Conservation (phyloP, 2,888 invertebrate species). For the Athrips mouffetella region DNA sequence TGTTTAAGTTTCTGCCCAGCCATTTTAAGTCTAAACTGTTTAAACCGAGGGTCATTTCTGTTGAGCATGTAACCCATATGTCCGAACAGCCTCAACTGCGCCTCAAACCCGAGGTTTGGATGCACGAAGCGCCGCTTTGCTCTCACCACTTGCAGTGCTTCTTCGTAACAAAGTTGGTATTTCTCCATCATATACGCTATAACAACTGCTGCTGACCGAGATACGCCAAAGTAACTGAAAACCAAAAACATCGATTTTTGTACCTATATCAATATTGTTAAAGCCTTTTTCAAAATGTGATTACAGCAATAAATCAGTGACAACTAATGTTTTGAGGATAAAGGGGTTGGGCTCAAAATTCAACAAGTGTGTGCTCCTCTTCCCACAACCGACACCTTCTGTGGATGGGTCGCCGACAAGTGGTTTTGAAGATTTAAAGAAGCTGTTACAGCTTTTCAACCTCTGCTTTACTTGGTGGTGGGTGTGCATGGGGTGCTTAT, state of each 20-base stretch:
- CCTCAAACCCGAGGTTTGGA: slow-evolving; percentile 89
- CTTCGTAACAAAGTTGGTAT: slow-evolving; percentile 83
- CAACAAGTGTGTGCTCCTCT: no score
- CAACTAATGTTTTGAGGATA: no score
- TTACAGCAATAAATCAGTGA: no score
- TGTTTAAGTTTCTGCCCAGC: slow-evolving; percentile 89
- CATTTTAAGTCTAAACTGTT: slow-evolving; percentile 86
- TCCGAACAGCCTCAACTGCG: slow-evolving; percentile 87
- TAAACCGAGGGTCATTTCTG: slow-evolving; percentile 83
- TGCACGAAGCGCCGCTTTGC: slow-evolving; percentile 84
- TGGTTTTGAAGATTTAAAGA: no score
- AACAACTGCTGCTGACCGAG: slow-evolving; percentile 91
- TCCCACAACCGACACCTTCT: no score
- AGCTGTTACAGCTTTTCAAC: no score
- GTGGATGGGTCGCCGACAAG: no score
- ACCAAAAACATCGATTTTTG: background rate
- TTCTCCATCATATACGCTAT: slow-evolving; percentile 94
- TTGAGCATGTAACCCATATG: slow-evolving; percentile 87
- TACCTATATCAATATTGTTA: background rate
- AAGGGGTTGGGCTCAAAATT: no score
- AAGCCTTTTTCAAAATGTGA: no score
- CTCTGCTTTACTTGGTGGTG: no score
- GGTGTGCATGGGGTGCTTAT: no score
- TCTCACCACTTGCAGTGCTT: slow-evolving; percentile 83
- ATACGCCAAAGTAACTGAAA: slow-evolving; percentile 91